Conservation (phyloP, 2,888 invertebrate species). For the Amphipoea lucens region DNA sequence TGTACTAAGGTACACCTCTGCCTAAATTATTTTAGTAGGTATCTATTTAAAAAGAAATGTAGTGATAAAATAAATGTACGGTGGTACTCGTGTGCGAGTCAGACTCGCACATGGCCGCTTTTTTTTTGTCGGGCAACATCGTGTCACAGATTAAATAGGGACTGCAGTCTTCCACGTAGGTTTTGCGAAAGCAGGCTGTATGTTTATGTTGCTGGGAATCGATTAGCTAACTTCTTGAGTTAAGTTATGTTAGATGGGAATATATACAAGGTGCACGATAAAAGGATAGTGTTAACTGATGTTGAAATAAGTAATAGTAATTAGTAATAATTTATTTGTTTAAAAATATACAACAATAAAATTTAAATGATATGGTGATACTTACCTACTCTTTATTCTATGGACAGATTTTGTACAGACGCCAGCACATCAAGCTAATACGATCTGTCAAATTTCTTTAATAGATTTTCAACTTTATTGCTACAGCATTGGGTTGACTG, state of each 20-base stretch:
- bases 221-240: conserved; percentile 44
- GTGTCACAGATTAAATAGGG: conserved; percentile 47
- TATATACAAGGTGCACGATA: not conserved
- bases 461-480: too few species aligned
- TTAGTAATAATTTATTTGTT: too few species aligned
- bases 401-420: too few species aligned
- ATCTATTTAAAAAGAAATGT: not conserved
- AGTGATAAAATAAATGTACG: not conserved
- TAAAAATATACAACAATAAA: too few species aligned
- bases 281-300: not conserved
- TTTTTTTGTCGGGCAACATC: conserved; percentile 46
- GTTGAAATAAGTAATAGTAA: not conserved
- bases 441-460: too few species aligned
- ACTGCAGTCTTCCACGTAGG: conserved; percentile 59
- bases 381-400: too few species aligned
- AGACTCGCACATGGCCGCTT: not conserved
- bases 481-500: too few species aligned
- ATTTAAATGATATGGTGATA: too few species aligned
- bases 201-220: conserved; percentile 48
- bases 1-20: too few species aligned
- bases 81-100: not conserved
- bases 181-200: conserved; percentile 65
- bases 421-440: too few species aligned
- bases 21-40: too few species aligned
- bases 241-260: conserved; percentile 25